Evolutionary conservation across 1,140 invertebrate species (phyloP).

Genomic region (Trichoplusia ni): DNA sequence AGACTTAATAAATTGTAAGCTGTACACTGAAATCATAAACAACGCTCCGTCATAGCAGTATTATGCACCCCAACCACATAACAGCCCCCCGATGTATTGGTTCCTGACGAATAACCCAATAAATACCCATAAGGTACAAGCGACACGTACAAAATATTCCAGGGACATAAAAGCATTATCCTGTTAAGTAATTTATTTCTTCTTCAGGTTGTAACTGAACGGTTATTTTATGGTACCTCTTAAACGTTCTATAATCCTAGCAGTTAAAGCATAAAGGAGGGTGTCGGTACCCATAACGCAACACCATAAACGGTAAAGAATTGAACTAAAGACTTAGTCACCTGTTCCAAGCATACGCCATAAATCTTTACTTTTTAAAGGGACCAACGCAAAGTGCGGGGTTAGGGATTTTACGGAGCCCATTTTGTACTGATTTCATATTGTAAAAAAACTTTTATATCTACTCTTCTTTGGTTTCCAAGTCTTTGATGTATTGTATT

Average conservation of each 20-base stretch:
- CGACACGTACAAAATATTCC: constrained; percentile 76
- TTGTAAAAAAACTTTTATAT: constrained; percentile 23
- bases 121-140: constrained; percentile 75
- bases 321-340: constrained; percentile 52
- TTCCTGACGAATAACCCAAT: constrained; percentile 75
- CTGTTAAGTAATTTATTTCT: constrained; percentile 80
- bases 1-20: constrained; percentile 68
- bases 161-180: constrained; percentile 77
- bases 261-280: constrained; percentile 70
- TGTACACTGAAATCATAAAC: constrained; percentile 66
- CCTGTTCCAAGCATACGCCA: constrained; percentile 52
- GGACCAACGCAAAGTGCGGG: constrained; percentile 21
- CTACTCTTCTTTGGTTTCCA: background rate
- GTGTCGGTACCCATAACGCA: constrained; percentile 63
- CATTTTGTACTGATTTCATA: constrained; percentile 32
- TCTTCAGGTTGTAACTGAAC: constrained; percentile 70
- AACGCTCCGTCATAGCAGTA: constrained; percentile 55
- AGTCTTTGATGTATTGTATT: constrained; percentile 27
- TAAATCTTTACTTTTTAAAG: constrained; percentile 58
- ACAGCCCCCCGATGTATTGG: constrained; percentile 69
- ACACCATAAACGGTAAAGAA: constrained; percentile 66
- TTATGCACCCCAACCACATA: constrained; percentile 77
- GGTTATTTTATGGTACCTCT: constrained; percentile 74
- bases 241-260: constrained; percentile 73
- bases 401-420: constrained; percentile 13